phyloP scores from a whole-genome alignment of 2,888 invertebrate species.

The Polylopha cassiicola region DNA sequence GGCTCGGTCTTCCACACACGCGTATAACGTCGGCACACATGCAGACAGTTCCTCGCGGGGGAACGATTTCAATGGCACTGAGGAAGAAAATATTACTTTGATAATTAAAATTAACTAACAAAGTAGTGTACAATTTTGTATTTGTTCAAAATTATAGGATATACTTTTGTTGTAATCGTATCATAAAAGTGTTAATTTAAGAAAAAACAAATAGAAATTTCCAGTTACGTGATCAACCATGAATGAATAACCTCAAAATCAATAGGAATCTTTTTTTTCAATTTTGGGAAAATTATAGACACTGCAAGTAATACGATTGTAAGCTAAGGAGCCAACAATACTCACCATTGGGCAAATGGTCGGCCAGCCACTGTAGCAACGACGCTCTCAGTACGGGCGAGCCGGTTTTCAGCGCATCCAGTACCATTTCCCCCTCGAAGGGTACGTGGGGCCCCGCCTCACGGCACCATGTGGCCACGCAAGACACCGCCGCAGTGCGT shows the following conservation, averaged over 20 bases:
- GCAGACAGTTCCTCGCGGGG: slow-evolving; percentile 88
- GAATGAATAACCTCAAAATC: too few relatives aligned
- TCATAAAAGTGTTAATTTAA: too few relatives aligned
- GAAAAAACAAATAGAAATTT: too few relatives aligned
- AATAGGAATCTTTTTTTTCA: too few relatives aligned
- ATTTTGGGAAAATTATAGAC: too few relatives aligned
- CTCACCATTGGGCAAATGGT: slow-evolving; percentile 84
- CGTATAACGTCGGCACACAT: slow-evolving; percentile 86
- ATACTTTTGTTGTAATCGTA: too few relatives aligned
- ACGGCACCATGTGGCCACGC: slow-evolving; percentile 90
- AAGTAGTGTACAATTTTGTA: too few relatives aligned
- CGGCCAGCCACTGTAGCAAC: slow-evolving; percentile 90
- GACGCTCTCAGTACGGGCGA: slow-evolving; percentile 89
- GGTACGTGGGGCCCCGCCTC: slow-evolving; percentile 86
- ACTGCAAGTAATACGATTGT: background rate
- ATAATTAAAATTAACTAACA: too few relatives aligned
- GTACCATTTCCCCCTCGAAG: slow-evolving; percentile 90
- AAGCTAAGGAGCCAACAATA: slow-evolving; percentile 6
- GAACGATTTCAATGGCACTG: slow-evolving; percentile 83
- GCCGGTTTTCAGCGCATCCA: slow-evolving; percentile 90
- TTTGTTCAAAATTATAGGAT: too few relatives aligned
- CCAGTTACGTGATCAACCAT: too few relatives aligned
- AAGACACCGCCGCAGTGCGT: slow-evolving; percentile 86
- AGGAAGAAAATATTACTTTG: slow-evolving; percentile 12
- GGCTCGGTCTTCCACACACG: slow-evolving; percentile 92